Conservation (phyloP, 1,140 invertebrate species). For the Trichoplusia ni region DNA sequence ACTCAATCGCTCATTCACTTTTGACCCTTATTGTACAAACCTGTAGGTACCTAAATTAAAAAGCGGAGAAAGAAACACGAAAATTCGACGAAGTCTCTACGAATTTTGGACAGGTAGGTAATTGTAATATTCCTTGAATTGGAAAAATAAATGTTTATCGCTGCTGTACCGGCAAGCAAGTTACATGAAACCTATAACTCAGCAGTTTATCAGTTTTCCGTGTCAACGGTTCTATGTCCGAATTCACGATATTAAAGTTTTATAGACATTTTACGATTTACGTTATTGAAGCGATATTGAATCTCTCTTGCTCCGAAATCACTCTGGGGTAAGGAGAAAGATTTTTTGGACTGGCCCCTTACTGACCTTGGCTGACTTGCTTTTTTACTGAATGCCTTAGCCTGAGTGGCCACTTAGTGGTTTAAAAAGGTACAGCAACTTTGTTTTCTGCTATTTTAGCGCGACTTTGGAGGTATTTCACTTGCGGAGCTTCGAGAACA, state of each 20-base stretch:
- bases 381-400: background rate
- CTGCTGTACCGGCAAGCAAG: background rate
- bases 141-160: conserved; percentile 14
- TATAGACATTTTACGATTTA: conserved; percentile 18
- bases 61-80: no score
- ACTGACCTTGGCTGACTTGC: background rate
- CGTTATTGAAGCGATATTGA: conserved; percentile 21
- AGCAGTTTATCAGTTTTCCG: conserved; percentile 19
- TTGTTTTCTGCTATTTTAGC: no score
- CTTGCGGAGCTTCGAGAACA: no score
- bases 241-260: conserved; percentile 19
- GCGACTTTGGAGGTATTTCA: no score
- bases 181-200: background rate
- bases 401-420: no score
- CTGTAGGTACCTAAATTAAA: no score
- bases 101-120: background rate
- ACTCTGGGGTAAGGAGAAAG: background rate
- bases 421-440: no score
- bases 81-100: no score
- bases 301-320: no score
- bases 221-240: conserved; percentile 19
- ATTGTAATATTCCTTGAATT: background rate
- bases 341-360: conserved; percentile 2
- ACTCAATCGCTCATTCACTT: no score
- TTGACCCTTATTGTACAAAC: no score